Base-by-base conservation (phyloP, 2,888 invertebrate species). In the Lycocerus yunnanus region DNA sequence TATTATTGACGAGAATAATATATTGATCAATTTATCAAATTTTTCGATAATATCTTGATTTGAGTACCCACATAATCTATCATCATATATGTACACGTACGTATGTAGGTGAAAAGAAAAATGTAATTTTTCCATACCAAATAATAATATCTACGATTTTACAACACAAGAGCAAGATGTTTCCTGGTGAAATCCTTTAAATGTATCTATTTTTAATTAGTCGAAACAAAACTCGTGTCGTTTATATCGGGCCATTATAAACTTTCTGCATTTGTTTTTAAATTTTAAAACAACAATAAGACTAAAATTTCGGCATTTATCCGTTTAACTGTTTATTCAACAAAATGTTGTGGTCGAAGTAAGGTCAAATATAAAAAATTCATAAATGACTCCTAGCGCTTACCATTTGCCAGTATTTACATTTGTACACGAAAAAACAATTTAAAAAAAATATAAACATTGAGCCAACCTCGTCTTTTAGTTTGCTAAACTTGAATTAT, bases 351-450 rank as follows among this genome's bases (percentile, higher is more conserved):
- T 66, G 61, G 72, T 20, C 66, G 69, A 72, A 69, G 69, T 69
- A 58, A 69, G 72, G 63, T 74, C 71, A 61, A 14, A 58, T 27
- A 20, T 75, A 72, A 74, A 75, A 72, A 75, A 75, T 75, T 75
- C 75, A 75, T 69, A 66, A 66, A 61, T 21, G 63, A 61, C 66
- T 58, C 27, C 27, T 10, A 66, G 67, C 70, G 70, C 66, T 71
- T 59, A 59, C 74, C 60, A 27, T 70, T 74, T 69, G 66, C 66
- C 67, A 71, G 66, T 71, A 71, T 74, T 74, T 73, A 74, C 67
- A 60, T 70, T 74, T 75, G 16, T 61, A 69, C 75, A 65, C 69
- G 68, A 69, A 75, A 72, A 74, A 69, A 69, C 72, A 68, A 68
- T 71, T 71, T 71, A 4, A 74, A 61, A 74, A 74, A 74, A 68